Conservation (phyloP, 2,113 vertebrate genomes). For the Serilophus lunatus region DNA sequence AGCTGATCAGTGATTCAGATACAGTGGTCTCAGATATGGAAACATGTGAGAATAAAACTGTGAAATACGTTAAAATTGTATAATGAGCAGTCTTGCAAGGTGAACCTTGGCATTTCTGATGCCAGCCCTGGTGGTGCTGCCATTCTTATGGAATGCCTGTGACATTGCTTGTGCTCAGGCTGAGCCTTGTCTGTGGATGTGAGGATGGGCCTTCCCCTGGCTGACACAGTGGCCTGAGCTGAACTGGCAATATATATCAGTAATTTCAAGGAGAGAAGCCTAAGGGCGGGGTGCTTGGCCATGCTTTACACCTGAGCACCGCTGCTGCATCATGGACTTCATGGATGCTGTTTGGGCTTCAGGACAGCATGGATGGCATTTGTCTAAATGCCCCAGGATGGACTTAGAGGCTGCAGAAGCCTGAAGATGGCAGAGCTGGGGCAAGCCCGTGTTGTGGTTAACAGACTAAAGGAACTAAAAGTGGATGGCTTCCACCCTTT, state of each 20-base stretch:
- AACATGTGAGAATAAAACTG: not conserved
- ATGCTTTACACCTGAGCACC: not conserved
- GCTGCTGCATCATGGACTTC: accelerated
- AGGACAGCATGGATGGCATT: accelerated
- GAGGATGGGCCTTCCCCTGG: not conserved
- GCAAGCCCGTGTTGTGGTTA: not conserved
- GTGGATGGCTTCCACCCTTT: not conserved
- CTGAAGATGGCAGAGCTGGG: accelerated
- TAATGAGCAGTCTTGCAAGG: not conserved
- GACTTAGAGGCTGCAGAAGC: not conserved
- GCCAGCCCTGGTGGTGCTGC: not conserved
- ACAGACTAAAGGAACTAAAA: not conserved
- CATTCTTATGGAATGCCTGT: not conserved
- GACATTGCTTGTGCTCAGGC: accelerated
- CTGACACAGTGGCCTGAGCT: not conserved
- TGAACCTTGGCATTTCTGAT: accelerated
- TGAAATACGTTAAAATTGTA: not conserved
- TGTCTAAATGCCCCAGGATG: not conserved
- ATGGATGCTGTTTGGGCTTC: not conserved
- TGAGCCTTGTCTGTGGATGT: accelerated
- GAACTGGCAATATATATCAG: not conserved
- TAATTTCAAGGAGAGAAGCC: not conserved
- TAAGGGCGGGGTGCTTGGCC: accelerated
- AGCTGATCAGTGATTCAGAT: not conserved
- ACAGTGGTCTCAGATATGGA: not conserved